Percentiles rank a stretch among this genome's conserved stretches.
Conservation (phyloP, 2,888 invertebrate genomes). For the Fragum fragum region DNA sequence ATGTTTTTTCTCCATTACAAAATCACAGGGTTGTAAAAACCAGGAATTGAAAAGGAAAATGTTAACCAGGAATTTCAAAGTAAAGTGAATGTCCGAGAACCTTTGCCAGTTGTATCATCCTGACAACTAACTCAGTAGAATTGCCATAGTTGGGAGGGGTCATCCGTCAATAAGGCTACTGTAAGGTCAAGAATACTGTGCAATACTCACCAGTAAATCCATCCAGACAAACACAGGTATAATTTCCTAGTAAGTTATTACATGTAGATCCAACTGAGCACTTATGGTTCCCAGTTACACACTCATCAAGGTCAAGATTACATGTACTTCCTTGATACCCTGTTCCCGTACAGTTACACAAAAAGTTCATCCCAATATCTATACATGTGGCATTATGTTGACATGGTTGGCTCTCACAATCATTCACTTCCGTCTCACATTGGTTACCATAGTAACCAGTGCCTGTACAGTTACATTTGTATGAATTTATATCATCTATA, state of each 20-base stretch:
- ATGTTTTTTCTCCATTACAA: too few species aligned
- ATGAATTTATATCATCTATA: slow-evolving; percentile 71
- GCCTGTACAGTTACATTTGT: slow-evolving; percentile 76
- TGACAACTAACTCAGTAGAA: too few species aligned
- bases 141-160: too few species aligned
- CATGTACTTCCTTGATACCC: slow-evolving; percentile 69
- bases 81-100: too few species aligned
- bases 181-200: too few species aligned
- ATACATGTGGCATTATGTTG: slow-evolving; percentile 74
- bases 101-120: too few species aligned
- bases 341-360: slow-evolving; percentile 72
- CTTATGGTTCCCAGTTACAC: slow-evolving; percentile 55
- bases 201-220: slow-evolving; percentile 31
- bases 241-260: slow-evolving; percentile 67
- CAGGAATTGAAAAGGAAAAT: too few species aligned
- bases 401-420: slow-evolving; percentile 71
- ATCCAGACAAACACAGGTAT: slow-evolving; percentile 70
- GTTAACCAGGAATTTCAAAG: too few species aligned
- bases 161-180: too few species aligned
- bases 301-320: slow-evolving; percentile 72
- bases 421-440: slow-evolving; percentile 59
- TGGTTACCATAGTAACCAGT: slow-evolving; percentile 75
- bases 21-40: too few species aligned
- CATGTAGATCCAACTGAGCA: slow-evolving; percentile 70
- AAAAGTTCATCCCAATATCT: slow-evolving; percentile 63